Evolutionary conservation across 2,888 invertebrate species (phyloP), one percentile per base, ranked within the genome.

Genomic region (Pecten maximus): DNA sequence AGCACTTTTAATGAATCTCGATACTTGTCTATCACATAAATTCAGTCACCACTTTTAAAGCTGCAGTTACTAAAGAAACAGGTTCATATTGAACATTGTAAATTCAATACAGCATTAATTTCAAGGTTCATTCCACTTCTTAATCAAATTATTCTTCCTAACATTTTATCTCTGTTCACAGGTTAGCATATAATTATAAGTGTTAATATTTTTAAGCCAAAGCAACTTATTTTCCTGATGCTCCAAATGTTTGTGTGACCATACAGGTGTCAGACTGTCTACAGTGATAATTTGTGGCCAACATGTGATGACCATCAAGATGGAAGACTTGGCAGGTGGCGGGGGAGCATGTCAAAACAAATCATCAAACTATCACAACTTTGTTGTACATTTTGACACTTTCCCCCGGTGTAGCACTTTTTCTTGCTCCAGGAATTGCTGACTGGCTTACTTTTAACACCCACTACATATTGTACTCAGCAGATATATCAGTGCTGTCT

Each of bases 281-380:
- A 35, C 74, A 35, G 35, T 74, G 35, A 54, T 54, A 23, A 54
- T 19, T 2, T 54, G 54, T 54, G 54, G 23, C 54, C 19, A 2
- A 74, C 74, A 74, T 35, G 10, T 74, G 74, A 28, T 74, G 35
- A 23, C 74, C 23, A 74, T 74, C 35, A 74, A 74, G 74, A 74
- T 35, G 74, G 74, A 74, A 74, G 74, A 74, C 35, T 74, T 74
- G 74, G 74, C 74, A 74, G 74, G 35, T 35, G 74, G 10, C 35
- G 74, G 74, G 74, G 74, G 74, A 74, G 10, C 74, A 35, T 74
- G 74, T 74, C 74, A 74, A 28, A 74, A 74, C 74, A 28, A 74
- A 74, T 74, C 74, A 74, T 74, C 35, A 74, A 10, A 74, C 23
- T 16, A 28, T 74, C 74, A 74, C 74, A 28, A 74, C 35, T 28